phyloP scores from a whole-genome alignment of 2,888 invertebrate species.

The Pseudoips prasinana region DNA sequence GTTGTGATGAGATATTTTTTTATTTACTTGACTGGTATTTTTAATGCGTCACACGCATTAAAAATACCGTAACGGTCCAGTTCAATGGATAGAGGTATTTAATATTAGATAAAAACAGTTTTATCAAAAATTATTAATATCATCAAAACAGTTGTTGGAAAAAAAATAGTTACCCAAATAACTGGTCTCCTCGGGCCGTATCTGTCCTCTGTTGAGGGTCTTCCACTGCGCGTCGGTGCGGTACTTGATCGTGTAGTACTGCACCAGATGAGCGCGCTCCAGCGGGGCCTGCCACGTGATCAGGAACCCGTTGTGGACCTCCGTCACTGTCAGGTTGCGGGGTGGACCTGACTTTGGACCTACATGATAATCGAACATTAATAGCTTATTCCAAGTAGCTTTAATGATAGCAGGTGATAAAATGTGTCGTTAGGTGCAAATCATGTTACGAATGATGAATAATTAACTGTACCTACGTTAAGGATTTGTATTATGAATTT shows the following conservation, averaged over 20 bases:
- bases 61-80: no score
- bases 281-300: slow-evolving; percentile 94
- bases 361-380: slow-evolving; percentile 50
- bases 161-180: slow-evolving; percentile 88
- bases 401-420: not conserved
- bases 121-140: no score
- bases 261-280: slow-evolving; percentile 90
- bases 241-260: slow-evolving; percentile 96
- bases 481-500: no score
- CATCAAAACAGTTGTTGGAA: no score
- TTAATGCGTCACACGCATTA: no score
- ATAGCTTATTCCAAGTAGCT: not conserved
- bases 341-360: slow-evolving; percentile 97
- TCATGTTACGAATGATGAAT: not conserved
- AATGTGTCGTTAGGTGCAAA: not conserved
- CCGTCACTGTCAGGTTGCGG: slow-evolving; percentile 93
- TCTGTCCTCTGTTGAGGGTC: slow-evolving; percentile 92
- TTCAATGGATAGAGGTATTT: no score
- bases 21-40: no score
- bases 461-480: not conserved
- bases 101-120: no score
- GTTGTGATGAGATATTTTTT: no score
- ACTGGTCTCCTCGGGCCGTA: slow-evolving; percentile 93
- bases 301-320: slow-evolving; percentile 94
- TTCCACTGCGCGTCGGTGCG: slow-evolving; percentile 95